Conservation (phyloP, 2,797 vertebrate genomes). For the Tadarida brasiliensis region DNA sequence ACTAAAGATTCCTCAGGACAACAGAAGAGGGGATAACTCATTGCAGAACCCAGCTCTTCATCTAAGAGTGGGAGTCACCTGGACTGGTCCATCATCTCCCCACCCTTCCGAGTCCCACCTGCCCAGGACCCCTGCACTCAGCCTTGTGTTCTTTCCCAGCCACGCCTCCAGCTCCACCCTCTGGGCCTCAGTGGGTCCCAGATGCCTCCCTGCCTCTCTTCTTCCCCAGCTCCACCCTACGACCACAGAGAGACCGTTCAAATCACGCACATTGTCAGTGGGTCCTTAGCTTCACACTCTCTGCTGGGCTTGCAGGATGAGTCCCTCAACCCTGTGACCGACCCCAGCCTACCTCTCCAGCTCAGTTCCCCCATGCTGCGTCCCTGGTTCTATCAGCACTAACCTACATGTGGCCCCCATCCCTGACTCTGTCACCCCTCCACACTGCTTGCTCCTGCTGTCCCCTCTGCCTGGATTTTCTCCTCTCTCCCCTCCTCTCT, state of each 20-base stretch:
- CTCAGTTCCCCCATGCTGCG: fast-evolving
- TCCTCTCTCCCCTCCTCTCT: neutral
- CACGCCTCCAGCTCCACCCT: neutral
- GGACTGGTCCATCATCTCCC: neutral
- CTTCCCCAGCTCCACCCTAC: neutral
- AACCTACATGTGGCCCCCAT: neutral
- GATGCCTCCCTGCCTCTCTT: neutral
- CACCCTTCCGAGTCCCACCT: neutral
- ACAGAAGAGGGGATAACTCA: neutral
- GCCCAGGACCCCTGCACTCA: neutral
- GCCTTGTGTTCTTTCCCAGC: fast-evolving
- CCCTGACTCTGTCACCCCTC: too few species aligned
- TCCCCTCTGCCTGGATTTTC: neutral
- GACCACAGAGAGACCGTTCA: neutral
- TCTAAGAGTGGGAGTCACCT: fast-evolving
- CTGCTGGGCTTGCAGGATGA: neutral
- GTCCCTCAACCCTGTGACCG: fast-evolving
- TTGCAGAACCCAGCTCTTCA: neutral
- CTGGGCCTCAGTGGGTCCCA: neutral
- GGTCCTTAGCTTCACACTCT: too few species aligned
- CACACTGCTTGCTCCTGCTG: neutral
- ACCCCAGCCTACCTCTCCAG: too few species aligned
- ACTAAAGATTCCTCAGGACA: neutral
- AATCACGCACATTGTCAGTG: fast-evolving
- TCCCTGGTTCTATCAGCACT: too few species aligned